Base-by-base conservation (phyloP, 1,140 invertebrate genomes). In the Ganaspis sp. region DNA sequence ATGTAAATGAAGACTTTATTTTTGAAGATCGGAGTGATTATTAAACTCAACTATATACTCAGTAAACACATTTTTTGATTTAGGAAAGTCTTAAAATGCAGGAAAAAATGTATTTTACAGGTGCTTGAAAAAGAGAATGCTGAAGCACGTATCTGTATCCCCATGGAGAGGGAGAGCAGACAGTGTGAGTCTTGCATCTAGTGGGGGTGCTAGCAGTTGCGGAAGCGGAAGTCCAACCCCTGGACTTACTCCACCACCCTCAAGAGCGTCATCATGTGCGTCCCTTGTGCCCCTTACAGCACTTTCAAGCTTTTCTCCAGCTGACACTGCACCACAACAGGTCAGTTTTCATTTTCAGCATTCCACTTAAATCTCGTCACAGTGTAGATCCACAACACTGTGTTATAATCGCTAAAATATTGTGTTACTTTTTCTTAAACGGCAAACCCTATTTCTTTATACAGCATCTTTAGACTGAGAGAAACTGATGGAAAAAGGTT, bases 61-160 rank as follows among this genome's bases (percentile, higher is more conserved):
- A n/a, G n/a, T n/a, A n/a, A n/a, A n/a, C n/a, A n/a, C n/a, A n/a
- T n/a, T n/a, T n/a, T n/a, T n/a, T n/a, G n/a, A n/a, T n/a, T n/a
- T n/a, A n/a, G n/a, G n/a, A 49, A 15, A 49, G 17, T 49, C 1
- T 49, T 1, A 64, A 29, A 15, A 23, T 58, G n/a, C 26, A n/a
- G 12, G 26, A 29, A 26, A 12, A 64, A n/a, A 29, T 29, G 12
- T 19, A 11, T 19, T 74, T 74, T 77, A 0, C 71, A 82, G 80
- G 69, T 1, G 11, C 34, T 53, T 5, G n/a, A 78, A 79, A 74
- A 84, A 80, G 74, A 87, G 81, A 90, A 97, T 97, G 96, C 92
- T 97, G 93, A 97, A 97, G 92, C 96, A 97, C 95, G 96, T 97
- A 90, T 95, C 96, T 90, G 93, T 96, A 88, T 96, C 95, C 81